Base-by-base conservation (phyloP, 2,113 vertebrate genomes). In the Bucco capensis region DNA sequence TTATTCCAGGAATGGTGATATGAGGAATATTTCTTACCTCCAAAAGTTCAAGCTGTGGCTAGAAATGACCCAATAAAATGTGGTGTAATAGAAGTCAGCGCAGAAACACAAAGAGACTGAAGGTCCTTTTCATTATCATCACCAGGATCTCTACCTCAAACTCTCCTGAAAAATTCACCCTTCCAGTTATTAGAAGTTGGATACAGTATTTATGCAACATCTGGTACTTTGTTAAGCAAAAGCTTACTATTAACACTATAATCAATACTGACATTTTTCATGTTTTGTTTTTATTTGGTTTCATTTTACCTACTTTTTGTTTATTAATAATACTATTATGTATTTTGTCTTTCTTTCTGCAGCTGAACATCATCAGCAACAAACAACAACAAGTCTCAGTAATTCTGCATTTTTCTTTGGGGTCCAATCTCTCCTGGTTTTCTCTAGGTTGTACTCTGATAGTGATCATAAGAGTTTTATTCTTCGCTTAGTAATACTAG, bases 351-450 rank as follows among this genome's bases (percentile, higher is more conserved):
- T 73, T 77, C 10, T 28, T 81, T 88, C 51, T 60, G 18, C 51
- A 42, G 37, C 47, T 83, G 50, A 79, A 33, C 3, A 38, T 33
- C 19, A 70, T 4, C 18, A 77, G 3, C 22, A 28, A 19, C 19
- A 74, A 88, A 24, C 9, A 35, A 46, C 15, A 77, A 10, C 19
- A 73, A 71, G 13, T 17, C 12, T 44, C 70, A 56, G 15, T 47
- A 84, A 50, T 78, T 56, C 30, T 75, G 7, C 19, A 19, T 51
- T 75, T 67, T 75, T 3, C 53, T 69, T 27, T 66, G 21, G 4
- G 12, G 4, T 2, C 2, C 2, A 10, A 58, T 5, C 5, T 89
- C 9, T 23, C 7, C 19, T 31, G 3, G 1, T 44, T 75, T 21
- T 78, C 31, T 88, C 69, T 46, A 53, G 12, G 7, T 46, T 74